These are phyloP conservation scores for Peromyscus californicus DNA, from an alignment of 2,113 vertebrate species.

Conservation along the genomic window DNA sequence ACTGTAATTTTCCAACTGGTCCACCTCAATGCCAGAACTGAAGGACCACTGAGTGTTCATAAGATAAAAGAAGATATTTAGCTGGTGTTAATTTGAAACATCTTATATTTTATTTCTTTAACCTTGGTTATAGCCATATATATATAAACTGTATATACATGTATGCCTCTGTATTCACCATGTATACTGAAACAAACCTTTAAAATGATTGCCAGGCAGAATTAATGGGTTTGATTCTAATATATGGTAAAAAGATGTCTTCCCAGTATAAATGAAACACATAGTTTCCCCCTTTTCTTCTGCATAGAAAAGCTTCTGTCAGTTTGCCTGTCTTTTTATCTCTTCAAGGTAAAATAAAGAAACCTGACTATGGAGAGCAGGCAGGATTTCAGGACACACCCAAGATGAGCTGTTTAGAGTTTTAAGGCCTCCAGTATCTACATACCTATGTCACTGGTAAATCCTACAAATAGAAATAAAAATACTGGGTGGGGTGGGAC, in stretches of 20 bases:
- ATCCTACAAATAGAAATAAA: not conserved
- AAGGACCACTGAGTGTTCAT: not conserved
- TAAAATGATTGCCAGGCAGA: slow-evolving; percentile 81
- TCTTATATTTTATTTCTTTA: slow-evolving; percentile 77
- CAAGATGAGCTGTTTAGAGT: slow-evolving; percentile 63
- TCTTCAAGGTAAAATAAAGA: not conserved
- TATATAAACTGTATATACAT: slow-evolving; percentile 68
- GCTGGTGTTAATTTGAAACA: slow-evolving; percentile 77
- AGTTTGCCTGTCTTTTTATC: slow-evolving; percentile 33
- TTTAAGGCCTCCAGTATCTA: slow-evolving; percentile 56
- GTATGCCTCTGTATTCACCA: slow-evolving; percentile 58
- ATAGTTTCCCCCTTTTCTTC: slow-evolving; percentile 58
- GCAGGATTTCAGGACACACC: slow-evolving; percentile 75
- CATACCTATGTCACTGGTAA: slow-evolving; percentile 15
- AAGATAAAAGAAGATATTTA: slow-evolving; percentile 67
- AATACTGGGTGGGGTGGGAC: slow-evolving; percentile 11
- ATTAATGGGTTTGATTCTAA: slow-evolving; percentile 77
- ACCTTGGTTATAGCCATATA: slow-evolving; percentile 25
- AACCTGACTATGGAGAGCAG: slow-evolving; percentile 32
- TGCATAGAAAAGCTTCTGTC: slow-evolving; percentile 54
- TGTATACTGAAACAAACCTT: slow-evolving; percentile 82
- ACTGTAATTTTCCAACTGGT: not conserved
- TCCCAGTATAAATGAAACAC: not conserved
- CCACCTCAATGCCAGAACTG: not conserved
- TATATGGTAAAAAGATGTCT: slow-evolving; percentile 59